Percentiles rank a stretch among this genome's conserved stretches.
These are phyloP conservation scores for Gryllus bimaculatus DNA, from an alignment of 1,140 invertebrate species.

Conservation along the genomic window DNA sequence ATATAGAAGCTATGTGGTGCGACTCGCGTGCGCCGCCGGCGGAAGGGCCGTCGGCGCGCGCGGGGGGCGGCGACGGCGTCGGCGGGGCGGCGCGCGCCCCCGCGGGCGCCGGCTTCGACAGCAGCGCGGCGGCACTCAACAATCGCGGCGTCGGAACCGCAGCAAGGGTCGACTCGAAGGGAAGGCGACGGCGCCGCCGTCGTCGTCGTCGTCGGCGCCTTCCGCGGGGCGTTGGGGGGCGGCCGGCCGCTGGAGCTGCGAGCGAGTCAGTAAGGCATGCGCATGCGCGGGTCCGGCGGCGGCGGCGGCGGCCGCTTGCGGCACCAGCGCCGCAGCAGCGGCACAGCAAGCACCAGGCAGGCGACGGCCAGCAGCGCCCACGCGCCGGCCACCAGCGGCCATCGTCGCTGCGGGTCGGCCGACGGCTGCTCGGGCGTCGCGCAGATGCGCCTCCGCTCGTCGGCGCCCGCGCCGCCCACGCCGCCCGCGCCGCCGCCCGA, in stretches of 20 bases:
- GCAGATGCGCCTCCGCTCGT: conserved; percentile 30
- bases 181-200: background rate
- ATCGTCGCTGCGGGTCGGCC: conserved; percentile 41
- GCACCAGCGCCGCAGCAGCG: conserved; percentile 35
- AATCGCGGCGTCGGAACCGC: too few species aligned
- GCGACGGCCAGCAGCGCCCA: conserved; percentile 35
- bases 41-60: background rate
- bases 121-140: background rate
- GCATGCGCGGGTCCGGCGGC: conserved; percentile 28
- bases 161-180: background rate
- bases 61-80: background rate
- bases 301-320: conserved; percentile 19
- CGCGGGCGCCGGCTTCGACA: too few species aligned
- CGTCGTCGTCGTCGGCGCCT: background rate
- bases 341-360: conserved; percentile 38
- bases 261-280: conserved; percentile 35
- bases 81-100: background rate
- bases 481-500: conserved; percentile 21
- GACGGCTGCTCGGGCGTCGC: conserved; percentile 35
- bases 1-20: conserved; percentile 11
- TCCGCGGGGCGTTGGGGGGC: background rate
- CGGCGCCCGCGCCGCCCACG: conserved; percentile 37
- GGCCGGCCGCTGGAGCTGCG: background rate
- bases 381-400: conserved; percentile 36
- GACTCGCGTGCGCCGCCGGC: background rate